Percentiles rank a stretch among this genome's conserved stretches.
These are phyloP conservation scores for Capitella teleta DNA, from an alignment of 1,140 invertebrate species.

Conservation along the genomic window DNA sequence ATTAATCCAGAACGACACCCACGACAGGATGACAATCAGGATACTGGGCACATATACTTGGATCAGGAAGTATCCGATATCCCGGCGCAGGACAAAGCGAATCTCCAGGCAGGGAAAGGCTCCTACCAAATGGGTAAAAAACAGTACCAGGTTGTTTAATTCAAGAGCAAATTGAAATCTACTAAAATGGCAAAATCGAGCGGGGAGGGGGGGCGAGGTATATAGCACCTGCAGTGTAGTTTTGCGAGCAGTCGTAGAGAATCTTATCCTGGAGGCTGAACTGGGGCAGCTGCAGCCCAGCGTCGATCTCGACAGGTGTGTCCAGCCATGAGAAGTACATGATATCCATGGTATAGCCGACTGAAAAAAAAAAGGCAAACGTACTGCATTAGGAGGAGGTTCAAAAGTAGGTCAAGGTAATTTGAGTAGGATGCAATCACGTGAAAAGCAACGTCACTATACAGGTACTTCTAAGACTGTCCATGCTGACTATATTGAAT, in stretches of 20 bases:
- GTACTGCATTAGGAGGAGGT: background rate
- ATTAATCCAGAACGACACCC: slow-evolving; percentile 81
- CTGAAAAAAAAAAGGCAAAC: background rate
- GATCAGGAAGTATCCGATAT: slow-evolving; percentile 62
- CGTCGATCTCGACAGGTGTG: slow-evolving; percentile 11
- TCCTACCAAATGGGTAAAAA: background rate
- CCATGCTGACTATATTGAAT: background rate
- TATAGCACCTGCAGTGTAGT: slow-evolving; percentile 15
- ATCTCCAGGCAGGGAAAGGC: slow-evolving; percentile 47
- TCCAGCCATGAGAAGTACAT: slow-evolving; percentile 14
- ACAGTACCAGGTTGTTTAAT: background rate
- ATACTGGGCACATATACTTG: slow-evolving; percentile 83
- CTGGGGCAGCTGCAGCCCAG: slow-evolving; percentile 10
- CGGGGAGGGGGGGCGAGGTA: background rate
- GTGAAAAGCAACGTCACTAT: background rate
- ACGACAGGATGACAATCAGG: slow-evolving; percentile 79
- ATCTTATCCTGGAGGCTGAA: slow-evolving; percentile 9
- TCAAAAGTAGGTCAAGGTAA: background rate
- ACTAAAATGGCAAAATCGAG: background rate
- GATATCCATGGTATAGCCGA: slow-evolving; percentile 13
- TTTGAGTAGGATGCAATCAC: background rate
- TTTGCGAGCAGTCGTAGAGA: slow-evolving; percentile 12
- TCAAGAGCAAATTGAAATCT: background rate
- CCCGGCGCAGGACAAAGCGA: slow-evolving; percentile 72
- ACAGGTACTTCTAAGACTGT: background rate